Conservation (phyloP, 92 coral and sea anemone genomes). For the Zoanthus sociatus region DNA sequence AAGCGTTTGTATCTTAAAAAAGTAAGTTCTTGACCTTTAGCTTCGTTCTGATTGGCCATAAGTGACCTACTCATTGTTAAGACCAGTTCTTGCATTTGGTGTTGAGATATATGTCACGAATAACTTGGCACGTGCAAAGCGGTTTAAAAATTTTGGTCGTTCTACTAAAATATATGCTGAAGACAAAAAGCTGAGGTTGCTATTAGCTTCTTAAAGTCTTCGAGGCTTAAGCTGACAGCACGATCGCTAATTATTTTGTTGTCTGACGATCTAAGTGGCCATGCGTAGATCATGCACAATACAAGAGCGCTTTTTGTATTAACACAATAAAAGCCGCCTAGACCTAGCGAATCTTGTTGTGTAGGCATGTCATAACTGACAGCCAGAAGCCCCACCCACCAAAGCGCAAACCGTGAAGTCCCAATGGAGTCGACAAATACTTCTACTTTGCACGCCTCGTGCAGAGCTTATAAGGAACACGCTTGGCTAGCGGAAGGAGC, state of each 20-base stretch:
- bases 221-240: slow-evolving; percentile 65
- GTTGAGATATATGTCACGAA: slow-evolving; percentile 12
- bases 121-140: slow-evolving; percentile 67
- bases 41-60: slow-evolving; percentile 22
- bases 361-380: slow-evolving; percentile 74
- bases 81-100: not conserved
- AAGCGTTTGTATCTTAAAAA: slow-evolving; percentile 12
- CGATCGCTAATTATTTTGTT: slow-evolving; percentile 76
- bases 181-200: slow-evolving; percentile 51
- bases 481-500: slow-evolving; percentile 54
- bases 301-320: slow-evolving; percentile 82
- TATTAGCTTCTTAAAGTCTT: slow-evolving; percentile 74
- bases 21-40: slow-evolving; percentile 36
- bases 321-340: slow-evolving; percentile 80
- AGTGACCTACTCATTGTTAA: slow-evolving; percentile 13
- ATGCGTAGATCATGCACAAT: slow-evolving; percentile 91
- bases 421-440: slow-evolving; percentile 81
- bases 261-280: slow-evolving; percentile 82
- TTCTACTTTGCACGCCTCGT: slow-evolving; percentile 70
- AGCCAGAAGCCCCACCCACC: slow-evolving; percentile 73
- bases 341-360: slow-evolving; percentile 65
- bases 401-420: slow-evolving; percentile 81
- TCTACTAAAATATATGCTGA: slow-evolving; percentile 51
- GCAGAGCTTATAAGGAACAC: slow-evolving; percentile 53
- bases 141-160: slow-evolving; percentile 12